phyloP scores from a whole-genome alignment of 2,113 vertebrate species.

The Hoplias malabaricus region DNA sequence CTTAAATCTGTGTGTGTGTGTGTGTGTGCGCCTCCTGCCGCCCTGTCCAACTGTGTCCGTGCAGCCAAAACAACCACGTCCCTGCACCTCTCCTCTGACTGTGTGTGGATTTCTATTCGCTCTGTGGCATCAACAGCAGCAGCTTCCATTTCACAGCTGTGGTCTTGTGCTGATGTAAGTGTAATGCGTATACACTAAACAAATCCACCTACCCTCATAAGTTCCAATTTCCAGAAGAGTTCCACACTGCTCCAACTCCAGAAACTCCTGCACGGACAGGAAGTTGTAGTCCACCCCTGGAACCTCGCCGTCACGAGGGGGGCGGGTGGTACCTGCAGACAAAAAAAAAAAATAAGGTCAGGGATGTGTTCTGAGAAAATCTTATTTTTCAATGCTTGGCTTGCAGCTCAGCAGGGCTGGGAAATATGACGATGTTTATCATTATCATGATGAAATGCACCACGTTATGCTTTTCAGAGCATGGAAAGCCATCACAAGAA shows the following conservation, averaged over 20 bases:
- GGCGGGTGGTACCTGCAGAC: conserved; percentile 87
- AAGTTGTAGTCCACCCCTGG: conserved; percentile 96
- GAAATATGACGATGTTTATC: too few relatives aligned
- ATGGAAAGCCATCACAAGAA: too few relatives aligned
- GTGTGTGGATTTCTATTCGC: background rate
- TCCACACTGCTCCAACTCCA: conserved; percentile 87
- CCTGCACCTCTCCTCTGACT: conserved; percentile 1
- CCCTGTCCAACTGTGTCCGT: background rate
- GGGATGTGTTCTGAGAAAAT: background rate
- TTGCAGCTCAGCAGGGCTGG: too few relatives aligned
- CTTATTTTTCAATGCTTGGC: too few relatives aligned
- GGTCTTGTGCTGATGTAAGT: background rate
- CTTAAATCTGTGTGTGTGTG: conserved; percentile 15
- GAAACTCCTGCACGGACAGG: conserved; percentile 90
- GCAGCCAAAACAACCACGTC: background rate
- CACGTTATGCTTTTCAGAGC: too few relatives aligned
- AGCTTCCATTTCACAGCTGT: background rate
- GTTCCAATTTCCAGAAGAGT: conserved; percentile 95
- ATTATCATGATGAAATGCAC: too few relatives aligned
- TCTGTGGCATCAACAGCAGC: background rate
- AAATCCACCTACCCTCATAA: conserved; percentile 85
- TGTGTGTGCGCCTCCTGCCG: conserved; percentile 1
- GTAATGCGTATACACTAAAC: conserved; percentile 12
- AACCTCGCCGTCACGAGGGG: conserved; percentile 91
- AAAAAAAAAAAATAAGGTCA: conserved; percentile 40